Conservation (phyloP, 2,797 vertebrate species). For the Gouania willdenowi region DNA sequence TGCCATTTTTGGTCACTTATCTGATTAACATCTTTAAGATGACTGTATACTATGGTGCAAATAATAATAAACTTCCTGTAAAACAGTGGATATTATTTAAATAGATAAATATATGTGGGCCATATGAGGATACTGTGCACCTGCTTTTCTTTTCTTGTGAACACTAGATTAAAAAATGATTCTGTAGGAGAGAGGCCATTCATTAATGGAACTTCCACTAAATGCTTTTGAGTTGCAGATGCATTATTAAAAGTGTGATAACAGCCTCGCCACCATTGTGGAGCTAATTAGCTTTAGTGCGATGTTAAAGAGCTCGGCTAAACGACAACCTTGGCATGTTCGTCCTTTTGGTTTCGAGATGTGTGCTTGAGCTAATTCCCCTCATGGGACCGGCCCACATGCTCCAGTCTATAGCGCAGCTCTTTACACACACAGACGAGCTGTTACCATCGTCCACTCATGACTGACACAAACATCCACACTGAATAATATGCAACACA, state of each 20-base stretch:
- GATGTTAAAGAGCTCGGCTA: conserved; percentile 4
- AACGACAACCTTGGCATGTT: conserved; percentile 25
- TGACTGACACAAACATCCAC: conserved; percentile 24
- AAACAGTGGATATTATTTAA: too few relatives aligned
- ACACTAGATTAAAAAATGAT: too few relatives aligned
- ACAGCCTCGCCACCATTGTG: background rate
- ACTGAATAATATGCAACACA: background rate
- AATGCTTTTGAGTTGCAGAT: conserved; percentile 39
- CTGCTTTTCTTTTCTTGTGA: background rate
- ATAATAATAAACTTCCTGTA: too few relatives aligned
- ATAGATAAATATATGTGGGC: too few relatives aligned
- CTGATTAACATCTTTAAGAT: too few relatives aligned
- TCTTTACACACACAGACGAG: too few relatives aligned
- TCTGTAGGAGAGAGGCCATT: background rate
- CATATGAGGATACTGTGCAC: too few relatives aligned
- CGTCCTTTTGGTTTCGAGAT: conserved; percentile 12
- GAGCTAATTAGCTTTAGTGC: conserved; percentile 7
- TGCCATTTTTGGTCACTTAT: too few relatives aligned
- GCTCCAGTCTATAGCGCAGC: too few relatives aligned
- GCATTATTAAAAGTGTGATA: background rate
- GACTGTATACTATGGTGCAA: too few relatives aligned
- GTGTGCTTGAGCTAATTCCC: conserved; percentile 21
- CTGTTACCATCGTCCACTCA: too few relatives aligned
- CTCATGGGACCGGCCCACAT: conserved; percentile 18
- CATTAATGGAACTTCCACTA: background rate